Conservation (phyloP, 2,888 invertebrate genomes). For the Allolobophora icterica region DNA sequence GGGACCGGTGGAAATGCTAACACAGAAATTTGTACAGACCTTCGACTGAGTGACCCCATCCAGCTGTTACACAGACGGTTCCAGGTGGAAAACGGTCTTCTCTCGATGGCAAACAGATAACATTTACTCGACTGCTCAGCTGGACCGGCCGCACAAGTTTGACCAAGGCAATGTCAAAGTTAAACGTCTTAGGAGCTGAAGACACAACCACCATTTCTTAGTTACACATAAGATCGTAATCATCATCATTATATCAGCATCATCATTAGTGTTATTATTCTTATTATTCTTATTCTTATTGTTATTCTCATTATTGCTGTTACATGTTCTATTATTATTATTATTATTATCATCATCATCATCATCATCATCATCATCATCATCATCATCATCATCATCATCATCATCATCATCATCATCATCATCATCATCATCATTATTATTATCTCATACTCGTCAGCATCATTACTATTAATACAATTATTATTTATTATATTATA, state of each 20-base stretch:
- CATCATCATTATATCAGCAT: background rate
- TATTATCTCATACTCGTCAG: too few species aligned
- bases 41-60: conserved; percentile 56
- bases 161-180: conserved; percentile 56
- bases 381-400: too few species aligned
- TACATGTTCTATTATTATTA: too few species aligned
- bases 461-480: too few species aligned
- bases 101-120: conserved; percentile 52
- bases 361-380: too few species aligned
- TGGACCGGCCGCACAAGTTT: conserved; percentile 51
- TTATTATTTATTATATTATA: too few species aligned
- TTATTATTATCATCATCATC: too few species aligned
- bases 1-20: too few species aligned
- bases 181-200: conserved; percentile 40
- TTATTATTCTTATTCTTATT: too few species aligned
- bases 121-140: conserved; percentile 50
- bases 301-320: too few species aligned
- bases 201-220: background rate
- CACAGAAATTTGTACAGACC: conserved; percentile 42
- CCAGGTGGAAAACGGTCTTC: conserved; percentile 48
- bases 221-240: background rate
- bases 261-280: background rate
- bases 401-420: too few species aligned
- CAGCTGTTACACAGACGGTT: conserved; percentile 54
- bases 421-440: too few species aligned